Percentiles rank a stretch among this genome's conserved stretches.
phyloP scores from a whole-genome alignment of 1,140 invertebrate genomes.

The Euura saliciscinereae region DNA sequence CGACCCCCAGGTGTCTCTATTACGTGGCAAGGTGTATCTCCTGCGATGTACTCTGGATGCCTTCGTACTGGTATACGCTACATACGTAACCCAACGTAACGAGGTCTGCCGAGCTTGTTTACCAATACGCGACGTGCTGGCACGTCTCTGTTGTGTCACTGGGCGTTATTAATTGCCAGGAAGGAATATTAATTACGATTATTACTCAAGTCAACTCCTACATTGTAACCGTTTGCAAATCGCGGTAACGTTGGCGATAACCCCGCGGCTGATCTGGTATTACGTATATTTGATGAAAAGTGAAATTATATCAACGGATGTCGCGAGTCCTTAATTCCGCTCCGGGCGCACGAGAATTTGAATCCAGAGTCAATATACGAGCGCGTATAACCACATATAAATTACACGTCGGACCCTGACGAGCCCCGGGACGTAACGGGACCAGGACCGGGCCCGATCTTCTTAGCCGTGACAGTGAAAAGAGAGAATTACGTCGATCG shows the following conservation, averaged over 20 bases:
- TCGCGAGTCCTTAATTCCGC: too few species aligned
- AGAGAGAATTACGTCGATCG: constrained; percentile 4
- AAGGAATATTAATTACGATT: not conserved
- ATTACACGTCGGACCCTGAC: constrained; percentile 4
- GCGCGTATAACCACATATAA: not conserved
- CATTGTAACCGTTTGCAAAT: not conserved
- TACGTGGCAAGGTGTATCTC: not conserved
- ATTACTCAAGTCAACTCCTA: not conserved
- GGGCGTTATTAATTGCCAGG: not conserved
- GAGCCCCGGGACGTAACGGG: constrained; percentile 2
- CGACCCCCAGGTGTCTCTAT: not conserved
- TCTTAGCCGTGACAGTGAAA: constrained; percentile 7
- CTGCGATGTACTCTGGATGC: constrained; percentile 5
- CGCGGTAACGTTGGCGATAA: too few species aligned
- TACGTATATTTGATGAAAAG: too few species aligned
- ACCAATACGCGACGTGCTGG: constrained; percentile 1
- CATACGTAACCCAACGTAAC: not conserved
- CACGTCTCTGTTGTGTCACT: not conserved
- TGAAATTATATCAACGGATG: too few species aligned
- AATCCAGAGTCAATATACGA: too few species aligned
- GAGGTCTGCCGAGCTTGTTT: not conserved
- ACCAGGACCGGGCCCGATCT: constrained; percentile 1
- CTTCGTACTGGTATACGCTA: not conserved
- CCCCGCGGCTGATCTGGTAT: too few species aligned
- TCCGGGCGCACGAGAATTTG: too few species aligned